These are phyloP conservation scores for Acridotheres tristis DNA, from an alignment of 2,797 vertebrate genomes.

Conservation along the genomic window DNA sequence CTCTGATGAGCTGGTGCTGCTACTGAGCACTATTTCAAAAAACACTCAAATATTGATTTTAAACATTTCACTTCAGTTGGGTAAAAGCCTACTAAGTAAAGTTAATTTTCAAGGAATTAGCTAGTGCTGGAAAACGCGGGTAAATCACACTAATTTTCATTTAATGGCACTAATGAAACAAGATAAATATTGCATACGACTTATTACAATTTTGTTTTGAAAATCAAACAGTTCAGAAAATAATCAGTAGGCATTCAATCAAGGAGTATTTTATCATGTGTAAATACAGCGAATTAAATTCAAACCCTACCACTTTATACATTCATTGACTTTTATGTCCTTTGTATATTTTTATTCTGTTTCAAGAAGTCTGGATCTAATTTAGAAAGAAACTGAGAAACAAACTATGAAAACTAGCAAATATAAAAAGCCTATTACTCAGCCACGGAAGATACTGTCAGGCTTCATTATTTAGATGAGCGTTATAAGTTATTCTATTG, in stretches of 20 bases:
- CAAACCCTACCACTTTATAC: constrained; percentile 27
- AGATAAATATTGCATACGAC: constrained; percentile 65
- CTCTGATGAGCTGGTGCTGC: constrained; percentile 29
- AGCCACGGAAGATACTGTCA: constrained; percentile 49
- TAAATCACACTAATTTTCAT: constrained; percentile 57
- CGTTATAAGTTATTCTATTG: constrained; percentile 49
- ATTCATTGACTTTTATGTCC: constrained; percentile 54
- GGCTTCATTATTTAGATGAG: constrained; percentile 68
- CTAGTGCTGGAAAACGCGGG: constrained; percentile 25
- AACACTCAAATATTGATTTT: constrained; percentile 71
- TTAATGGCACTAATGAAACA: constrained; percentile 63
- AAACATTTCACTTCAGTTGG: constrained; percentile 69
- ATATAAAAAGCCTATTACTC: constrained; percentile 61
- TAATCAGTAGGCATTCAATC: constrained; percentile 43
- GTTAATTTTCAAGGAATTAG: constrained; percentile 70
- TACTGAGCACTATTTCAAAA: constrained; percentile 49
- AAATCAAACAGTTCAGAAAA: constrained; percentile 67
- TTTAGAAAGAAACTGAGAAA: constrained; percentile 61
- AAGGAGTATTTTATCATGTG: constrained; percentile 21
- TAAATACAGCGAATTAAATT: constrained; percentile 54
- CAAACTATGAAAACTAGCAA: constrained; percentile 59
- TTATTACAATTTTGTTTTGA: constrained; percentile 70
- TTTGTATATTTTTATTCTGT: constrained; percentile 46
- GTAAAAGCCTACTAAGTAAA: constrained; percentile 64
- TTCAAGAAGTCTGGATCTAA: constrained; percentile 57